Conservation (phyloP, 37 sponge, comb jelly and placozoan species). For the Beroe forskalii region DNA sequence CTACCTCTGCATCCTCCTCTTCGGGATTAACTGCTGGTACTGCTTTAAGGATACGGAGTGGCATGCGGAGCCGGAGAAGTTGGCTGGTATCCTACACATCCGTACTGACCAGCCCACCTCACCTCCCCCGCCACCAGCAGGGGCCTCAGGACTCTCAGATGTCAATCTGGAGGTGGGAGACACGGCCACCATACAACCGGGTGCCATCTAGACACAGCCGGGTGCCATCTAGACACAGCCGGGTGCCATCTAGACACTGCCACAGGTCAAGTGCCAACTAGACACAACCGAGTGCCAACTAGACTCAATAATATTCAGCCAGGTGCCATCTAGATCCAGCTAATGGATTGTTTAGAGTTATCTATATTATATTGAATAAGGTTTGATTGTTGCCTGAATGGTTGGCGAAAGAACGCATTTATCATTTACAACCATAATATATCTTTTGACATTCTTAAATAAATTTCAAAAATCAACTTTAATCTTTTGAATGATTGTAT, state of each 20-base stretch:
- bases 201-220: neutral
- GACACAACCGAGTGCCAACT: neutral
- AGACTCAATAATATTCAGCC: too few relatives aligned
- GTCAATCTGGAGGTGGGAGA: conserved; percentile 44
- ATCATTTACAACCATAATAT: too few relatives aligned
- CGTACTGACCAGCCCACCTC: neutral
- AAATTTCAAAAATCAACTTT: too few relatives aligned
- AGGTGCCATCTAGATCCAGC: too few relatives aligned
- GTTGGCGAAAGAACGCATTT: too few relatives aligned
- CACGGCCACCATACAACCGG: conserved; percentile 53
- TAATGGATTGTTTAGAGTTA: too few relatives aligned
- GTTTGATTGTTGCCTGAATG: too few relatives aligned
- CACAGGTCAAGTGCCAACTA: neutral
- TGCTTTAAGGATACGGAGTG: conserved; percentile 64
- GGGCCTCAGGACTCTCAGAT: neutral
- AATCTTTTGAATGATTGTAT: too few relatives aligned
- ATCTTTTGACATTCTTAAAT: too few relatives aligned
- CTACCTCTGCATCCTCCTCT: conserved; percentile 51
- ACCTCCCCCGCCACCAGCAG: neutral
- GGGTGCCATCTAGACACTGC: neutral
- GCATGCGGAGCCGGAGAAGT: conserved; percentile 62
- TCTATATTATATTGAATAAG: too few relatives aligned
- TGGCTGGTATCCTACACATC: conserved; percentile 32
- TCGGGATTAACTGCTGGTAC: conserved; percentile 59
- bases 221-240: neutral